Conservation (phyloP, 2,113 vertebrate species). For the Murina feae region DNA sequence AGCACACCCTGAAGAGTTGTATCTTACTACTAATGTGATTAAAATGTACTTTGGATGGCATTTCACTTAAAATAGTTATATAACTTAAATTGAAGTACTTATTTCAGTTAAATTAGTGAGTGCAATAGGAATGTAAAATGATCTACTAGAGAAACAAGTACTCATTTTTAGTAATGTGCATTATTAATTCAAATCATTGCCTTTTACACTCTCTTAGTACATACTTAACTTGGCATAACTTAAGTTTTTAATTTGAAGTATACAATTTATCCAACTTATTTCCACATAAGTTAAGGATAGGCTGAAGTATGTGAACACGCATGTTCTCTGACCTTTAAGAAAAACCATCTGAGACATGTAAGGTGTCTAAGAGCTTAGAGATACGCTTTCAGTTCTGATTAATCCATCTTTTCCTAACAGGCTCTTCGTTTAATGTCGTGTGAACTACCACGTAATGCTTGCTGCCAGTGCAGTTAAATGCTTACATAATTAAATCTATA, state of each 20-base stretch:
- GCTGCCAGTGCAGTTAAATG: constrained; percentile 33
- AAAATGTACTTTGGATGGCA: constrained; percentile 7
- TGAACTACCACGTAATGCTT: constrained; percentile 38
- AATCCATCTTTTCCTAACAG: constrained; percentile 24
- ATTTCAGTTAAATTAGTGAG: constrained; percentile 9
- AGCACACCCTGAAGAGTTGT: neutral
- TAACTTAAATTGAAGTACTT: neutral
- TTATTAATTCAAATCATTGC: neutral
- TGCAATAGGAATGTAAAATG: neutral
- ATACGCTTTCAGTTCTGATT: neutral
- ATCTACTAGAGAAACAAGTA: neutral
- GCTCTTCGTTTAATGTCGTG: constrained; percentile 57
- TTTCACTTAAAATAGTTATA: constrained; percentile 41
- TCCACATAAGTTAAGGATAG: neutral
- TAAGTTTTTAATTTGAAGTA: neutral
- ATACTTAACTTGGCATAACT: neutral
- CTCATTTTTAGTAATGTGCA: constrained; percentile 15
- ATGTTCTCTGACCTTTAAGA: neutral
- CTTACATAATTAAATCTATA: constrained; percentile 72
- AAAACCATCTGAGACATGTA: neutral
- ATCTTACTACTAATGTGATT: neutral
- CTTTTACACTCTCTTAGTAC: neutral
- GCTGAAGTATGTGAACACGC: neutral
- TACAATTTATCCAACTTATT: neutral
- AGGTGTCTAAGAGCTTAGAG: constrained; percentile 1